Evolutionary conservation across 1,140 invertebrate genomes (phyloP).

Genomic region (Cylas formicarius): DNA sequence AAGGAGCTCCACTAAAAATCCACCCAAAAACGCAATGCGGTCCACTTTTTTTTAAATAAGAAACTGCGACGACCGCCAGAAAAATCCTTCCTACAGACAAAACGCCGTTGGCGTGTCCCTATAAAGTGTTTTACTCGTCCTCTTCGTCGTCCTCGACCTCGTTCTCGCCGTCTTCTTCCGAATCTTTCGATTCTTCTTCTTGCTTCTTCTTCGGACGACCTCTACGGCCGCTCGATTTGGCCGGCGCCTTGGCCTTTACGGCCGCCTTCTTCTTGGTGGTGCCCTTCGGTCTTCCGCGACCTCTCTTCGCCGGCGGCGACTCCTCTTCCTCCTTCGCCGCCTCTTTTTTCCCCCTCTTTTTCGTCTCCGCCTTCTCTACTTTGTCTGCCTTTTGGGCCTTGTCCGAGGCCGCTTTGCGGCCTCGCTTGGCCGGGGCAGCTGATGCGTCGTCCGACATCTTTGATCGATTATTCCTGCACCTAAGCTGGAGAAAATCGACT

Average conservation of each 20-base stretch:
- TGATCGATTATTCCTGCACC: constrained; percentile 7
- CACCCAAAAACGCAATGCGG: too few species aligned
- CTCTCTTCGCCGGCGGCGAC: constrained; percentile 30
- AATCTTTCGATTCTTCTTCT: constrained; percentile 30
- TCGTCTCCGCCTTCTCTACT: constrained; percentile 24
- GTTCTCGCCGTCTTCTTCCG: constrained; percentile 29
- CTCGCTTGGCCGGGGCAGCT: constrained; percentile 26
- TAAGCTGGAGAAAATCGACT: constrained; percentile 6
- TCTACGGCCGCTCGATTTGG: constrained; percentile 18
- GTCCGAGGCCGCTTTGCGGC: constrained; percentile 30
- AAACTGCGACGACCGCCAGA: too few species aligned
- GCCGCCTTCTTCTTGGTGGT: constrained; percentile 34
- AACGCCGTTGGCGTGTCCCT: too few species aligned
- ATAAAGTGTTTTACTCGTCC: constrained; percentile 20
- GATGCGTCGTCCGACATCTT: constrained; percentile 34
- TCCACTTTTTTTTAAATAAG: too few species aligned
- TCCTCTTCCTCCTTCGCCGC: constrained; percentile 26
- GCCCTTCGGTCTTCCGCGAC: constrained; percentile 35
- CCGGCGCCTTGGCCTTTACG: constrained; percentile 26
- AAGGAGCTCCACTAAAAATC: too few species aligned
- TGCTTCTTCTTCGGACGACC: constrained; percentile 33
- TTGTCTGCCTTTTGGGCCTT: constrained; percentile 22
- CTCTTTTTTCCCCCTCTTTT: constrained; percentile 27
- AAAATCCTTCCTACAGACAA: too few species aligned
- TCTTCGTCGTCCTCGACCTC: constrained; percentile 27